phyloP scores from a whole-genome alignment of 2,888 invertebrate genomes.

The Drosophila maculinotata region DNA sequence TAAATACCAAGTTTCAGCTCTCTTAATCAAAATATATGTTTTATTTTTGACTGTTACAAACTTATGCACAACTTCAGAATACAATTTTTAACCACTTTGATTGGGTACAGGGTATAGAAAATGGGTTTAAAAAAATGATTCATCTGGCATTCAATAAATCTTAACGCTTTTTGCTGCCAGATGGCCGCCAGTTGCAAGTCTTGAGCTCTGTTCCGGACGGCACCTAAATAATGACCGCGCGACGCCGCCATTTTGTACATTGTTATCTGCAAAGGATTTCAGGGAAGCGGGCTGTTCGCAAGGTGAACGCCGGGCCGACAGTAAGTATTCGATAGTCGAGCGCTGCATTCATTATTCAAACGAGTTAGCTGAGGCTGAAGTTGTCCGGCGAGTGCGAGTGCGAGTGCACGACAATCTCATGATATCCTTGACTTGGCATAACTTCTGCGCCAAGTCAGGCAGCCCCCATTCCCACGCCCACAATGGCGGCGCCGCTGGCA shows the following conservation, averaged over 20 bases:
- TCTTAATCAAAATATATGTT: too few relatives aligned
- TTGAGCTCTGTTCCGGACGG: slow-evolving; percentile 58
- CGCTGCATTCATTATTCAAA: slow-evolving; percentile 74
- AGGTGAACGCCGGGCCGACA: slow-evolving; percentile 48
- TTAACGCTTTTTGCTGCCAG: slow-evolving; percentile 59
- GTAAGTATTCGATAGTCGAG: slow-evolving; percentile 9
- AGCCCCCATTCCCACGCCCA: slow-evolving; percentile 2
- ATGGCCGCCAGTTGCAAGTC: slow-evolving; percentile 49
- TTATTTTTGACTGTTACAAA: neutral
- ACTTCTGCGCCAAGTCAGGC: slow-evolving; percentile 56
- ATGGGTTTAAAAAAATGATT: slow-evolving; percentile 53
- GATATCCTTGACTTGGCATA: slow-evolving; percentile 79
- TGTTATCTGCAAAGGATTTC: slow-evolving; percentile 67
- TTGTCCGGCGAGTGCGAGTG: slow-evolving; percentile 35
- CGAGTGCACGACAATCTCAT: slow-evolving; percentile 57
- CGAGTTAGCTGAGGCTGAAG: slow-evolving; percentile 66
- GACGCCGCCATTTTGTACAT: slow-evolving; percentile 73
- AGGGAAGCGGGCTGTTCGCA: slow-evolving; percentile 10
- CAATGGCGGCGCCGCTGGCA: slow-evolving; percentile 14
- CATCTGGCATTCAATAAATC: slow-evolving; percentile 78
- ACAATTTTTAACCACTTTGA: neutral
- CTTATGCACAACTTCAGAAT: neutral
- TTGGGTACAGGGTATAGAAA: neutral
- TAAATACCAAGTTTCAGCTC: too few relatives aligned
- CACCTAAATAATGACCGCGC: slow-evolving; percentile 71